Evolutionary conservation across 64 coral and sea anemone species (phyloP).

Genomic region (Catalaphyllia jardinei): DNA sequence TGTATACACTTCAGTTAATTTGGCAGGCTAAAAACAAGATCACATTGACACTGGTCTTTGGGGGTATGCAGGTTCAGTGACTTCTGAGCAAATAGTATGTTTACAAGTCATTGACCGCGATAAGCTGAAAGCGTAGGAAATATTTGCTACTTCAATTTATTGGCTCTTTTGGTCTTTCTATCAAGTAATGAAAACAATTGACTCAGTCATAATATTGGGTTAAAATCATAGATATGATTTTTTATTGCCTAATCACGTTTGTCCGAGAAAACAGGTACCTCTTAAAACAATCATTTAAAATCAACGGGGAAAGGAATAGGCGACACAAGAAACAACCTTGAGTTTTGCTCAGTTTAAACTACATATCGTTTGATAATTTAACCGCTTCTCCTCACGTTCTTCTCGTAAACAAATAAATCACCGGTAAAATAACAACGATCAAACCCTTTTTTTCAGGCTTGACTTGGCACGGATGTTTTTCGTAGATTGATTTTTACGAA

Average conservation of each 20-base stretch:
- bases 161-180: background rate
- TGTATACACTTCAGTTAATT: background rate
- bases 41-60: background rate
- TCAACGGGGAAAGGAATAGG: background rate
- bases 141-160: background rate
- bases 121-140: background rate
- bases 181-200: background rate
- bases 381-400: background rate
- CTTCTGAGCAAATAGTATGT: background rate
- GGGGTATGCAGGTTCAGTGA: background rate
- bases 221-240: background rate
- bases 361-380: background rate
- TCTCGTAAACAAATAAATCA: background rate
- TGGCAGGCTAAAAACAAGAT: background rate
- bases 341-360: background rate
- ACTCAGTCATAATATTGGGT: background rate
- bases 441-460: slow-evolving; percentile 15
- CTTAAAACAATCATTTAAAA: background rate
- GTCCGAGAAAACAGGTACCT: background rate
- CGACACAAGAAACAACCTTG: background rate
- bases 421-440: background rate
- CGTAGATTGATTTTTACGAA: background rate
- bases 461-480: background rate
- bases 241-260: slow-evolving; percentile 28
- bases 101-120: background rate